Conservation (phyloP, 2,888 invertebrate species). For the Drosophila buzzatii region DNA sequence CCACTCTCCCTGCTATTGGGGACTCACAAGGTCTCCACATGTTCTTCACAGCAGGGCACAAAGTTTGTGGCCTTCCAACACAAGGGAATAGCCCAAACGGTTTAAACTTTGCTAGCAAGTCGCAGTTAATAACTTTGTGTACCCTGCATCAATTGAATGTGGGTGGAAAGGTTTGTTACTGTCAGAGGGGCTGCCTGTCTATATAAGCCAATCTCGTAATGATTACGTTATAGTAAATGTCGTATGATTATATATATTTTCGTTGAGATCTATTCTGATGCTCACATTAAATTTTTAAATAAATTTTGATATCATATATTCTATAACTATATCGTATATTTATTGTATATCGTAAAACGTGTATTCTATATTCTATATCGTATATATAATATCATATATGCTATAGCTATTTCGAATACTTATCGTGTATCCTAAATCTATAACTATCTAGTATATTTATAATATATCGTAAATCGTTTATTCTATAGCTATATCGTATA, state of each 20-base stretch:
- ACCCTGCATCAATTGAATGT: background rate
- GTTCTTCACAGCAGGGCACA: conserved; percentile 38
- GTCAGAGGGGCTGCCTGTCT: background rate
- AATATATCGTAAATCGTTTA: too few relatives aligned
- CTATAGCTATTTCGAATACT: too few relatives aligned
- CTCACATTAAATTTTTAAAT: background rate
- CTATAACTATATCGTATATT: too few relatives aligned
- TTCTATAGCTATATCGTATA: too few relatives aligned
- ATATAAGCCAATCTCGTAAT: background rate
- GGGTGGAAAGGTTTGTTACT: background rate
- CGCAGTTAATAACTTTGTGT: conserved; percentile 23
- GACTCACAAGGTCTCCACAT: conserved; percentile 9
- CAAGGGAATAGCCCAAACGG: conserved; percentile 41
- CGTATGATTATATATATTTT: background rate
- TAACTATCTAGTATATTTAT: too few relatives aligned
- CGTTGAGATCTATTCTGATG: background rate
- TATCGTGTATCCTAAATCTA: too few relatives aligned
- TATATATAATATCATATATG: too few relatives aligned
- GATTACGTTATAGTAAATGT: background rate
- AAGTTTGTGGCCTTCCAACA: conserved; percentile 41
- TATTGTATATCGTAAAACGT: too few relatives aligned
- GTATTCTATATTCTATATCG: too few relatives aligned
- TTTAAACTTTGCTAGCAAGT: conserved; percentile 31
- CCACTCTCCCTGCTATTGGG: conserved; percentile 28
- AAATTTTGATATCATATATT: too few relatives aligned